phyloP scores from a whole-genome alignment of 2,113 vertebrate species.

The Turnix velox region DNA sequence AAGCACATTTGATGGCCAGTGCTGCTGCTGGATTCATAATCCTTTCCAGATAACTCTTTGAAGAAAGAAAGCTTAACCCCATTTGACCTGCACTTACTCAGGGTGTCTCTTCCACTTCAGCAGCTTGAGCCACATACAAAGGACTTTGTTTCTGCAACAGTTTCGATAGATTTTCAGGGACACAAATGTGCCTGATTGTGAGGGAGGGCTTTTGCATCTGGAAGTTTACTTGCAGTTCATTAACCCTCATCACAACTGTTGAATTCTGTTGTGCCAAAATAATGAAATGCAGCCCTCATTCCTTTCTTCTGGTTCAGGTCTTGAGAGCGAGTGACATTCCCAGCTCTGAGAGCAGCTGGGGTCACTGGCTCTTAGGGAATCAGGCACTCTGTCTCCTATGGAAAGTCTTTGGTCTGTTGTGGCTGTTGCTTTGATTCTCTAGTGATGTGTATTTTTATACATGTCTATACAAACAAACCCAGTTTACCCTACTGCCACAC shows the following conservation, averaged over 20 bases:
- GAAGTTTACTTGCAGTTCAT: background rate
- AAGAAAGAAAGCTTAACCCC: conserved; percentile 42
- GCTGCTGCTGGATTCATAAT: conserved; percentile 29
- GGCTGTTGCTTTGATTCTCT: conserved; percentile 47
- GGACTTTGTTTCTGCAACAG: background rate
- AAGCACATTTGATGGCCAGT: background rate
- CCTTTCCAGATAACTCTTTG: conserved; percentile 25
- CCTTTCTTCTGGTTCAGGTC: background rate
- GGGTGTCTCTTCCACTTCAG: background rate
- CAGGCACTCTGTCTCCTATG: conserved; percentile 5
- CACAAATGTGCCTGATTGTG: background rate
- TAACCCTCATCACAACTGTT: conserved; percentile 22
- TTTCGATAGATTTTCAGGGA: background rate
- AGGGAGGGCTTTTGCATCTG: background rate
- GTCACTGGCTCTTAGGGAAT: conserved; percentile 3
- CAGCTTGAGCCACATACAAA: background rate
- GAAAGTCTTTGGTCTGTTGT: conserved; percentile 20
- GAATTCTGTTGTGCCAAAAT: background rate
- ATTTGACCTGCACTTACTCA: background rate
- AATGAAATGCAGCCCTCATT: conserved; percentile 15
- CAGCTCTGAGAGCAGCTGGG: conserved; percentile 21
- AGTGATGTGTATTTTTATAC: conserved; percentile 38
- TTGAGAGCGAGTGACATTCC: background rate
- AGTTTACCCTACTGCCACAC: conserved; percentile 1
- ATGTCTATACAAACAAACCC: conserved; percentile 31